These are phyloP conservation scores for Myiozetetes cayanensis DNA, from an alignment of 2,113 vertebrate genomes.

Conservation along the genomic window DNA sequence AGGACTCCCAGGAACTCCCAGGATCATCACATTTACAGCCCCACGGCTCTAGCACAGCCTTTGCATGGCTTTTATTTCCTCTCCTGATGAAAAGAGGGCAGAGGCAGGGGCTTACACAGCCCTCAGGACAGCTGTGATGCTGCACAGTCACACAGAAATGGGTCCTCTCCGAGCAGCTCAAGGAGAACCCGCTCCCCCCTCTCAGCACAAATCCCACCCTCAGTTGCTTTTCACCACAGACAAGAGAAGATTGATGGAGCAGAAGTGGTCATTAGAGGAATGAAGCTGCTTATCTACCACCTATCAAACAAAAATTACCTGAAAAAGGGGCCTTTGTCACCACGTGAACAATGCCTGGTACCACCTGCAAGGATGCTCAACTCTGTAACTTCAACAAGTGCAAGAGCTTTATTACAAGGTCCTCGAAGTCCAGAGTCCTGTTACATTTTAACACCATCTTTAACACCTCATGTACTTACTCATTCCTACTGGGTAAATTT, in stretches of 20 bases:
- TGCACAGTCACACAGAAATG: background rate
- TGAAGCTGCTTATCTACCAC: background rate
- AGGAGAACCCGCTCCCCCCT: background rate
- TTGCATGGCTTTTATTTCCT: background rate
- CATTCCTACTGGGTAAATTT: background rate
- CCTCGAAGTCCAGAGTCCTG: background rate
- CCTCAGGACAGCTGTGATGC: background rate
- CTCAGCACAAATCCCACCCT: background rate
- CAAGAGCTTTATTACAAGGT: background rate
- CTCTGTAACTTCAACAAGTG: fast-evolving
- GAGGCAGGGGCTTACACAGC: background rate
- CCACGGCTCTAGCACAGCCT: background rate
- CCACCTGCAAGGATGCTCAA: background rate
- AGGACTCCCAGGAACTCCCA: background rate
- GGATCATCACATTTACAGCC: background rate
- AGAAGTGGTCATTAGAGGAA: background rate
- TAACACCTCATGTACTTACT: background rate
- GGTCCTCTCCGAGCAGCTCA: background rate
- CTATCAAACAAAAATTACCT: background rate
- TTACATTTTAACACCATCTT: background rate
- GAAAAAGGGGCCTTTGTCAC: background rate
- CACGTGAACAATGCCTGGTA: fast-evolving
- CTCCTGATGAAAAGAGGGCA: background rate
- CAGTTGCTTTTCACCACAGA: background rate
- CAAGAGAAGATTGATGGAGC: background rate